phyloP scores from a whole-genome alignment of 2,113 vertebrate genomes.

The Riparia riparia region DNA sequence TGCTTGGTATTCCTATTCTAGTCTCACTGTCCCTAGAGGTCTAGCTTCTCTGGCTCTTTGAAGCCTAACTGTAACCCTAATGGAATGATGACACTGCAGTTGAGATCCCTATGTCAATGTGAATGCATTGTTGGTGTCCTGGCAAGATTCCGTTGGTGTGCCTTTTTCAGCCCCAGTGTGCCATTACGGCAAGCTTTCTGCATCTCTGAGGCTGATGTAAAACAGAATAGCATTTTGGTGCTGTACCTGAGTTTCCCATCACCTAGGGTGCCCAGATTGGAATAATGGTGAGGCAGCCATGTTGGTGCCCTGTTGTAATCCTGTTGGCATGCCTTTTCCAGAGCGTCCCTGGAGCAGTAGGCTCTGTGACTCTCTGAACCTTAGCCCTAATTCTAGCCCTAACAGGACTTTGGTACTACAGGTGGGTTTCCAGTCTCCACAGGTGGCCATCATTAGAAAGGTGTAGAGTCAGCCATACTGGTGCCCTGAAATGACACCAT shows the following conservation, averaged over 20 bases:
- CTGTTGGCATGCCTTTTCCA: background rate
- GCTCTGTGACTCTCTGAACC: background rate
- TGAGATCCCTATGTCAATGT: background rate
- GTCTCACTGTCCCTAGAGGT: background rate
- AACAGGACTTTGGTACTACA: background rate
- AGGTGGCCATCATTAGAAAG: background rate
- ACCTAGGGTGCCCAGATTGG: background rate
- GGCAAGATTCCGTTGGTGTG: no score
- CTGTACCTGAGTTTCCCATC: background rate
- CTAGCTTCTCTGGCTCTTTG: background rate
- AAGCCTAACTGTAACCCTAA: background rate
- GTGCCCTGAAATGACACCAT: no score
- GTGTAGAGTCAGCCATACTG: background rate
- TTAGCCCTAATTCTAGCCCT: background rate
- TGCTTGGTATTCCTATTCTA: background rate
- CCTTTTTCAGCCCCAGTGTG: background rate
- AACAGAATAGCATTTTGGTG: background rate
- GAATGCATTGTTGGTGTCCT: background rate
- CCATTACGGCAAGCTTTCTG: background rate
- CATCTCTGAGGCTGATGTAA: background rate
- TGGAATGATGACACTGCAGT: fast-evolving
- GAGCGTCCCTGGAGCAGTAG: background rate
- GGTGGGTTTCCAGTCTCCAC: background rate
- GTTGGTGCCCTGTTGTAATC: background rate
- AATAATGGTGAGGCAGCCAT: background rate